Percentiles rank a stretch among this genome's conserved stretches.
Evolutionary conservation across 2,797 vertebrate genomes (phyloP).

Genomic region (Acanthopagrus latus): DNA sequence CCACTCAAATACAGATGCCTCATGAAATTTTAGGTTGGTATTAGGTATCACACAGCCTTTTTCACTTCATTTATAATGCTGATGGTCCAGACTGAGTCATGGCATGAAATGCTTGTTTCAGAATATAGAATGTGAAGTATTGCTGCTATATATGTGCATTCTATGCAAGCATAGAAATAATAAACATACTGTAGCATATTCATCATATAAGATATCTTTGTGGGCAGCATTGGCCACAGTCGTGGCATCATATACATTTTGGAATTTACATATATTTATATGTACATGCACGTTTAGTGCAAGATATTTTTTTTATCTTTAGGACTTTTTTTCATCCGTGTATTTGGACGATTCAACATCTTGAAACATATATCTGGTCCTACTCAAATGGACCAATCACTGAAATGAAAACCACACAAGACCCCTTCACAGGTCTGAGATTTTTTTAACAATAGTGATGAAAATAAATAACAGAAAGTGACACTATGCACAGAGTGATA

Average conservation of each 20-base stretch:
- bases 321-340: constrained; percentile 34
- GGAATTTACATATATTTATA: constrained; percentile 81
- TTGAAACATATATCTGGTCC: constrained; percentile 57
- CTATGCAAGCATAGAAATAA: constrained; percentile 82
- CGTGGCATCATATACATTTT: constrained; percentile 79
- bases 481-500: constrained; percentile 61
- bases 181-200: constrained; percentile 79
- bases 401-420: constrained; percentile 56
- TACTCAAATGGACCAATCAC: constrained; percentile 58
- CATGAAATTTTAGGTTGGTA: constrained; percentile 32
- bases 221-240: constrained; percentile 64
- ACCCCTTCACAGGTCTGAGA: constrained; percentile 50
- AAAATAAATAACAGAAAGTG: constrained; percentile 76
- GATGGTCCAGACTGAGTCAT: constrained; percentile 37
- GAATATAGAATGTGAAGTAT: constrained; percentile 76
- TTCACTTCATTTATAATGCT: constrained; percentile 41
- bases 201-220: constrained; percentile 78
- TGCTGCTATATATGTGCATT: constrained; percentile 83
- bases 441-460: constrained; percentile 59
- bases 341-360: constrained; percentile 44
- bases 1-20: constrained; percentile 60
- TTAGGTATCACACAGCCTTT: constrained; percentile 44
- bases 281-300: constrained; percentile 75
- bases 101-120: constrained; percentile 57
- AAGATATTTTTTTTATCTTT: constrained; percentile 45